Conservation (phyloP, 2,888 invertebrate species). For the Acleris literana region DNA sequence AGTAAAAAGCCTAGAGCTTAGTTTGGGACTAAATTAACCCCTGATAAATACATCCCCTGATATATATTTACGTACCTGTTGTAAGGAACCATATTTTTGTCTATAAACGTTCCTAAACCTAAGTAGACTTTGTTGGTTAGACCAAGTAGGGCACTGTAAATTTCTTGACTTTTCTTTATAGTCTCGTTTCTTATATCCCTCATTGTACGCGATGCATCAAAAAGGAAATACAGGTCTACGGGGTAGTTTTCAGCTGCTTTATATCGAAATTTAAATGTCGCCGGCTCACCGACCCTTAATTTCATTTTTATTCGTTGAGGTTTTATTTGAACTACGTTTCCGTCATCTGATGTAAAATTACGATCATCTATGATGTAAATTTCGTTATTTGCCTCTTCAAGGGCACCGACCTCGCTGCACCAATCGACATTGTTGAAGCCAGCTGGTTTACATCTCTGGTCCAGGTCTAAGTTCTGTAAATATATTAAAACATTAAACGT, state of each 20-base stretch:
- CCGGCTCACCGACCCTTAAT: conserved; percentile 23
- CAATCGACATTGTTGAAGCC: background rate
- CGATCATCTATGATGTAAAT: conserved; percentile 1
- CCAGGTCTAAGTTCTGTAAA: conserved; percentile 11
- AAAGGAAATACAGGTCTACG: conserved; percentile 28
- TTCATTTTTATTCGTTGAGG: conserved; percentile 26
- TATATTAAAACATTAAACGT: too few relatives aligned
- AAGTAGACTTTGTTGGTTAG: conserved; percentile 18
- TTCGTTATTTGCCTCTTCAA: conserved; percentile 8
- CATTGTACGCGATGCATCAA: conserved; percentile 20
- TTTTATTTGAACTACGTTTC: conserved; percentile 21
- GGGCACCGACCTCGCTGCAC: conserved; percentile 2
- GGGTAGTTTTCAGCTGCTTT: conserved; percentile 27
- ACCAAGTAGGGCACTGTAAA: conserved; percentile 13
- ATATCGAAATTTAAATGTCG: conserved; percentile 17
- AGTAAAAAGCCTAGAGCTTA: too few relatives aligned
- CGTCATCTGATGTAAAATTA: conserved; percentile 8
- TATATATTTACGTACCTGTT: conserved; percentile 12
- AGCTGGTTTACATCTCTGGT: conserved; percentile 19
- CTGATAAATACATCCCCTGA: background rate
- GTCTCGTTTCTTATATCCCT: background rate
- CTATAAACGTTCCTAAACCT: conserved; percentile 27
- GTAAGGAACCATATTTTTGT: conserved; percentile 19
- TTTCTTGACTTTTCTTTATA: conserved; percentile 15
- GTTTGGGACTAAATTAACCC: background rate